phyloP scores from a whole-genome alignment of 2,888 invertebrate species.

The Altica lythri region DNA sequence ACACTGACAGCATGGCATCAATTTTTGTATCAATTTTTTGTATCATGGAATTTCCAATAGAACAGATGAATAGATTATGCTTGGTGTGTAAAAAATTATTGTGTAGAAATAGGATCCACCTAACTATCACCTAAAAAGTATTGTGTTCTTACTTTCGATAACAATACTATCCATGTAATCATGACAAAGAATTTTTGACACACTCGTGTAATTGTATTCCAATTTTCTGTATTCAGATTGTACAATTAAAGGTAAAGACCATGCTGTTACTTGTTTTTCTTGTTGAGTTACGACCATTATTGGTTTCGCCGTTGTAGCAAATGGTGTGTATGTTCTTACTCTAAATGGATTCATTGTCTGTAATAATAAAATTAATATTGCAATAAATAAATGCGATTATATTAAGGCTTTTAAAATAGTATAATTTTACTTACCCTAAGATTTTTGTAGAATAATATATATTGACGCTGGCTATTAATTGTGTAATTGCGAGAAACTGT shows the following conservation, averaged over 20 bases:
- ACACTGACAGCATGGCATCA: too few species aligned
- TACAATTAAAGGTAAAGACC: constrained; percentile 75
- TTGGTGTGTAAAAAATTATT: too few species aligned
- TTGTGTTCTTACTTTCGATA: constrained; percentile 36
- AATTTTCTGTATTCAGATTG: constrained; percentile 48
- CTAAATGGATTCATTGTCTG: constrained; percentile 45
- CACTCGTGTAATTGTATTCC: constrained; percentile 60
- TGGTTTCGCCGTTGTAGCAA: constrained; percentile 64
- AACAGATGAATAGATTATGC: too few species aligned
- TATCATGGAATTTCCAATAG: too few species aligned
- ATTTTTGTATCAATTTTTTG: too few species aligned
- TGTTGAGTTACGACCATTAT: constrained; percentile 76
- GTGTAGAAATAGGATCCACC: too few species aligned
- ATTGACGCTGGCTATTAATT: constrained; percentile 14
- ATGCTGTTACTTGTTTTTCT: constrained; percentile 75
- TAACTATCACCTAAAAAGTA: too few species aligned
- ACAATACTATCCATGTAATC: constrained; percentile 53
- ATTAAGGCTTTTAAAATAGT: too few species aligned
- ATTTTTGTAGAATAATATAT: constrained; percentile 17
- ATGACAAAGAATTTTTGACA: constrained; percentile 68
- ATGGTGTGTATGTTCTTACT: constrained; percentile 55
- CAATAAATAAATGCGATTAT: background rate
- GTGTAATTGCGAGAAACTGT: too few species aligned
- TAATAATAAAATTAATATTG: constrained; percentile 5
- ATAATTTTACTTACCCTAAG: constrained; percentile 20